A percentile compares a stretch with the other conserved stretches of the same genome.
Conservation (phyloP, 2,797 vertebrate species). For the Sciurus carolinensis region DNA sequence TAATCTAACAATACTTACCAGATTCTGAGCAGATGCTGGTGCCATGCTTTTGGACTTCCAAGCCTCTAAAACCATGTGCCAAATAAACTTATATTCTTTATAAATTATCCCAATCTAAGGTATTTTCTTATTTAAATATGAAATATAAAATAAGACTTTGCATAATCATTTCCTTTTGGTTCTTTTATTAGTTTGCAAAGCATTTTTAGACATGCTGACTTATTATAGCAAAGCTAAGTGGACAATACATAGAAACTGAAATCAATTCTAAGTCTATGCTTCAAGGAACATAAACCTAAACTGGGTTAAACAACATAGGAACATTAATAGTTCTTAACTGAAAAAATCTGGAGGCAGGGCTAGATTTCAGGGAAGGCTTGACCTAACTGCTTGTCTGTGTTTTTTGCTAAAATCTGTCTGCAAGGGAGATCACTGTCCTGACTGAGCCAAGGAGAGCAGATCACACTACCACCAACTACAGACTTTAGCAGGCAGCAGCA, state of each 20-base stretch:
- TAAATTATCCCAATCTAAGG: neutral
- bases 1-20: no score
- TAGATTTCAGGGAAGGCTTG: neutral
- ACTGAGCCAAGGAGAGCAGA: neutral
- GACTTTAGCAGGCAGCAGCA: neutral
- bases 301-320: neutral
- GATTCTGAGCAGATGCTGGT: no score
- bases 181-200: conserved; percentile 21
- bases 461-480: neutral
- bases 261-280: conserved; percentile 16
- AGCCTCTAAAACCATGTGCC: no score
- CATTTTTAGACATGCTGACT: conserved; percentile 26
- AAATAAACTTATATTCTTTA: no score
- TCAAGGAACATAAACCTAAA: conserved; percentile 28
- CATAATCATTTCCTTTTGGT: neutral
- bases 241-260: conserved; percentile 21
- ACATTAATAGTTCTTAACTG: neutral
- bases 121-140: neutral
- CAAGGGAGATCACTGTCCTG: neutral
- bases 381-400: neutral
- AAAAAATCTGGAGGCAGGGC: conserved; percentile 17
- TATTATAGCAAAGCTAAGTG: neutral
- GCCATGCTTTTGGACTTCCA: no score
- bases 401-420: neutral
- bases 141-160: neutral